Evolutionary conservation across 37 sponge, comb jelly and placozoan species (phyloP), one percentile per base, ranked within the genome.

Genomic region (Geodia barretti): DNA sequence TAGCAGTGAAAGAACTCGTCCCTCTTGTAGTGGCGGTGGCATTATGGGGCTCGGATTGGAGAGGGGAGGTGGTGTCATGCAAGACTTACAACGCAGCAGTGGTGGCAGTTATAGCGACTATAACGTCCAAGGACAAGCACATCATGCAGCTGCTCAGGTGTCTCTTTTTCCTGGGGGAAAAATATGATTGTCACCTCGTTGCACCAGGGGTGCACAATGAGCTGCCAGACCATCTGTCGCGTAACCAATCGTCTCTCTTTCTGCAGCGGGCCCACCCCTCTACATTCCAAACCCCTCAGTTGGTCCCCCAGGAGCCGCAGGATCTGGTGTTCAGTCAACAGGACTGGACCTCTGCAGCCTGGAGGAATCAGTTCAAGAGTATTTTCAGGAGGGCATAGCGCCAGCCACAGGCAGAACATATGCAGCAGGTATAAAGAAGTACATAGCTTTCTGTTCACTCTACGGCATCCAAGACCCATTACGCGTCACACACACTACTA

Each of bases 1-100:
- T 82, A 30, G 79, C 89, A 26, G 73, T 39, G 23, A 88, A 88
- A 65, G 84, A 88, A 67, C 84, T 88, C 17, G 5, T 76, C 40
- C 84, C 83, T 24, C 62, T 88, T 33, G 28, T 88, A 29, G n/a
- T 88, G 21, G 84, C 79, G 9, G 47, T 67, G 11, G 43, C 34
- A 14, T 25, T 83, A 8, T 88, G 83, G 83, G 79, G 81, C 30
- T 21, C 14, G 17, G 23, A 30, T 3, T 75, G 68, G 70, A 60
- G 32, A 2, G 62, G 79, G 0, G 2, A 0, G 7, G 34, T n/a
- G 24, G 68, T 80, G 26, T 2, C 41, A 11, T 11, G 21, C 30
- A 25, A 35, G 41, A 68, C 78, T 4, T 54, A 85, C 20, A 85
- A 90, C 60, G 35, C 25, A 36, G 74, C 86, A 54, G 82, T 80